Conservation (phyloP, 2,888 invertebrate genomes). For the Pandemis cinnamomeana region DNA sequence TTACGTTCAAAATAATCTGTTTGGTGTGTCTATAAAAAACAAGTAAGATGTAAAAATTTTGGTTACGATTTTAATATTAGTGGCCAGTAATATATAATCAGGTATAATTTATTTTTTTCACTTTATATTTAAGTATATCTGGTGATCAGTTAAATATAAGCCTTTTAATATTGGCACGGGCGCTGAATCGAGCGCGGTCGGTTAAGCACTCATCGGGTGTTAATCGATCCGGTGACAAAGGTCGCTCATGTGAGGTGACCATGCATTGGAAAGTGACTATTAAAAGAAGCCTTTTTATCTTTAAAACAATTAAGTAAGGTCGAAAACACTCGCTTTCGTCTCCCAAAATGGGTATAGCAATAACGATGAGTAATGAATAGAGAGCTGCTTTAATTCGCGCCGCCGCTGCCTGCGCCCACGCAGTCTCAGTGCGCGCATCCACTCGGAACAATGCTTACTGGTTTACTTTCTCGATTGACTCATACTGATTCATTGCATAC, state of each 20-base stretch:
- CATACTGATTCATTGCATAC: slow-evolving; percentile 79
- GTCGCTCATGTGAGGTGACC: slow-evolving; percentile 65
- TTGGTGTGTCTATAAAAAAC: too few relatives aligned
- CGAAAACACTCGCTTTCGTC: slow-evolving; percentile 77
- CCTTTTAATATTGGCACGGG: slow-evolving; percentile 52
- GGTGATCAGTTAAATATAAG: too few relatives aligned
- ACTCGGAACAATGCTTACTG: slow-evolving; percentile 83
- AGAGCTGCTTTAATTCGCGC: slow-evolving; percentile 83
- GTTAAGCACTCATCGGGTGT: slow-evolving; percentile 68
- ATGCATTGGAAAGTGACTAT: slow-evolving; percentile 56
- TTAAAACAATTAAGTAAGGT: slow-evolving; percentile 60
- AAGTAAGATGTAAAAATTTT: too few relatives aligned
- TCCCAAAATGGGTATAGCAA: slow-evolving; percentile 80
- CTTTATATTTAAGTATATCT: too few relatives aligned
- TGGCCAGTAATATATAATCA: too few relatives aligned
- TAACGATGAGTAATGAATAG: slow-evolving; percentile 84
- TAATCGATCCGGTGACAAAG: slow-evolving; percentile 64
- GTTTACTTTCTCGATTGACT: slow-evolving; percentile 85
- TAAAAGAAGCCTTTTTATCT: slow-evolving; percentile 64
- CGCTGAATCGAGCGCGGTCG: slow-evolving; percentile 63
- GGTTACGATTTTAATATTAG: too few relatives aligned
- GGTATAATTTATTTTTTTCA: too few relatives aligned
- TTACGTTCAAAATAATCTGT: too few relatives aligned
- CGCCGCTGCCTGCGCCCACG: slow-evolving; percentile 75
- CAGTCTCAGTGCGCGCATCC: slow-evolving; percentile 76